Evolutionary conservation across 2,888 invertebrate genomes (phyloP).

Genomic region (Chromoteleia sp.): DNA sequence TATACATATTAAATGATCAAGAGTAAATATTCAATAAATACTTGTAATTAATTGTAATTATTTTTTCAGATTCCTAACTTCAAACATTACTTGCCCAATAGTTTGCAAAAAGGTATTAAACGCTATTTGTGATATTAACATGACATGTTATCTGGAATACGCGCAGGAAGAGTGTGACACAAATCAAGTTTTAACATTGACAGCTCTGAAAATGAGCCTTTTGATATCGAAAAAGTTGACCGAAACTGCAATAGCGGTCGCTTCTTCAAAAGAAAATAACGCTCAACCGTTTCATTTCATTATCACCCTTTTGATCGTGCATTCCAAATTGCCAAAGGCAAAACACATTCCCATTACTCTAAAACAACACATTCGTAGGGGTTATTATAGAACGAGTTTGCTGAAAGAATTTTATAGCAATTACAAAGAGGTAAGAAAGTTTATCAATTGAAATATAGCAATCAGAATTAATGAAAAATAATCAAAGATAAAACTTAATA

Average conservation of each 20-base stretch:
- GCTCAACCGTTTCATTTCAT: slow-evolving; percentile 90
- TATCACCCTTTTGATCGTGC: slow-evolving; percentile 88
- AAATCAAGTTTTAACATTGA: slow-evolving; percentile 87
- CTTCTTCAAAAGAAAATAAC: slow-evolving; percentile 86
- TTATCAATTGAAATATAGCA: no score
- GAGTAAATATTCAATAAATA: no score
- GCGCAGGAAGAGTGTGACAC: slow-evolving; percentile 86
- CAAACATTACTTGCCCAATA: slow-evolving; percentile 83
- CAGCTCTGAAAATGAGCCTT: slow-evolving; percentile 86
- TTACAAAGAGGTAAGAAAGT: slow-evolving; percentile 78
- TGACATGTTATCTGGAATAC: slow-evolving; percentile 81
- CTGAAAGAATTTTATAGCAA: slow-evolving; percentile 85
- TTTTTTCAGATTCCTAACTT: slow-evolving; percentile 86
- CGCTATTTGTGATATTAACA: slow-evolving; percentile 76
- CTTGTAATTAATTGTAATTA: no score
- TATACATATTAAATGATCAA: no score
- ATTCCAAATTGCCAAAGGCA: slow-evolving; percentile 79
- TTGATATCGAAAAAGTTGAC: slow-evolving; percentile 86
- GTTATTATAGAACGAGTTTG: slow-evolving; percentile 87
- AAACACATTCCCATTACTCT: slow-evolving; percentile 88
- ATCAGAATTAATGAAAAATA: no score
- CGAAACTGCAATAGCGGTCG: slow-evolving; percentile 87
- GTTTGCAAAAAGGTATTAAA: slow-evolving; percentile 77
- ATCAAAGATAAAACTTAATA: no score
- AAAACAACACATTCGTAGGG: slow-evolving; percentile 87